Evolutionary conservation across 2,888 invertebrate species (phyloP).

Genomic region (Onthophagus sagittarius): DNA sequence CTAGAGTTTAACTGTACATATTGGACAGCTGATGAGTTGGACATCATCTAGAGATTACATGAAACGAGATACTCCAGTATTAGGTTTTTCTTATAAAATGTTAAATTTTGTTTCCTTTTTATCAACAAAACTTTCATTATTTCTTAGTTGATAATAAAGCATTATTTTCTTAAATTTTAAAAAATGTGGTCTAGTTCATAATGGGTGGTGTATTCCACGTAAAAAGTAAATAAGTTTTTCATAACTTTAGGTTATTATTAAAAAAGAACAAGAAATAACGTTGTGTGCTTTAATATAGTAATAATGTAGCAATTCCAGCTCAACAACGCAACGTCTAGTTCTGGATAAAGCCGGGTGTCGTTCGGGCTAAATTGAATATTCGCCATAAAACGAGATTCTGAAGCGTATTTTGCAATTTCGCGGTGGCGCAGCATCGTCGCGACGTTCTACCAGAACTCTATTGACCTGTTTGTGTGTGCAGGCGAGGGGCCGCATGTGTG

Average conservation of each 20-base stretch:
- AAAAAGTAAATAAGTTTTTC: no score
- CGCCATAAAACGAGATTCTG: constrained; percentile 6
- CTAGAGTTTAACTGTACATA: no score
- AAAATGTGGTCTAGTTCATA: no score
- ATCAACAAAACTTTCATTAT: no score
- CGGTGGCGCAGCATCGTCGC: neutral
- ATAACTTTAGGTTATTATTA: neutral
- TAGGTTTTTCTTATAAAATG: no score
- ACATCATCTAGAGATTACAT: no score
- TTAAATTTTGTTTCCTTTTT: no score
- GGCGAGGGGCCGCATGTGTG: constrained; percentile 18
- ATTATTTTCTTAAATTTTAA: no score
- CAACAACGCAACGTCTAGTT: neutral
- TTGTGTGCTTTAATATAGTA: neutral
- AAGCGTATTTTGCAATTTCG: constrained; percentile 12
- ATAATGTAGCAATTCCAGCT: constrained; percentile 1
- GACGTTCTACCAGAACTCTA: neutral
- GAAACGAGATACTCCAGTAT: no score
- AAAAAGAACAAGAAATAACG: neutral
- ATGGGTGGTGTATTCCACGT: no score
- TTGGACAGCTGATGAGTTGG: no score
- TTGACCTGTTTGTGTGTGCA: neutral
- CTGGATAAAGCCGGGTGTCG: neutral
- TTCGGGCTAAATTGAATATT: constrained; percentile 8
- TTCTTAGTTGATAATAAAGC: no score